Evolutionary conservation across 2,797 vertebrate genomes (phyloP).

Genomic region (Anguilla obscura): DNA sequence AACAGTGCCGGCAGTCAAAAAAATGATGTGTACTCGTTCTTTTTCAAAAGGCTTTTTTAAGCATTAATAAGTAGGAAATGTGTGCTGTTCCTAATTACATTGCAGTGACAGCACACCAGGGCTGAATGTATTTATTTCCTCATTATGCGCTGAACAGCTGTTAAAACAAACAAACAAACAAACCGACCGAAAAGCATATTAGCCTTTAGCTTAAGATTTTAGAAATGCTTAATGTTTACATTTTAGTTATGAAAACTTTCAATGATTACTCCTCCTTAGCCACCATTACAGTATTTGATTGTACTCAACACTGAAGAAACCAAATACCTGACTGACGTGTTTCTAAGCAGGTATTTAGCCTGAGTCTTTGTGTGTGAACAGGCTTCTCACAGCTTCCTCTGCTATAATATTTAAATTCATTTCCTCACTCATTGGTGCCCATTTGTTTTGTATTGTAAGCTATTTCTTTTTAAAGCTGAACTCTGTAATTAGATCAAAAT

Average conservation of each 20-base stretch:
- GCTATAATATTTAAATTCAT: no score
- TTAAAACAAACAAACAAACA: constrained; percentile 14
- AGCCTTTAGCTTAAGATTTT: not conserved
- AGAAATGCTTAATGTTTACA: not conserved
- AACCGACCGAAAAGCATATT: not conserved
- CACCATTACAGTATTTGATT: not conserved
- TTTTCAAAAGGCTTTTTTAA: not conserved
- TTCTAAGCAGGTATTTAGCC: not conserved
- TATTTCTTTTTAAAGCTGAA: no score
- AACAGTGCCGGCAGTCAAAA: not conserved
- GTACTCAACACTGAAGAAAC: not conserved
- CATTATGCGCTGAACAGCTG: not conserved
- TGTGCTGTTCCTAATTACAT: not conserved
- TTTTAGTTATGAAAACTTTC: not conserved
- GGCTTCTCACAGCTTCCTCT: not conserved
- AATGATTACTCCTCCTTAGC: not conserved
- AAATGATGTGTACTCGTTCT: no score
- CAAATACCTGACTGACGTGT: not conserved
- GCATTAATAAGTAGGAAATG: not conserved
- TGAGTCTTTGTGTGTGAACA: no score
- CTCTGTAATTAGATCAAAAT: no score
- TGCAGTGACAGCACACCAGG: not conserved
- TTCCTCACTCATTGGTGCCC: no score
- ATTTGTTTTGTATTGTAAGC: no score
- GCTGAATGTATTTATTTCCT: not conserved